Percentiles rank a stretch among this genome's conserved stretches.
Evolutionary conservation across 1,140 invertebrate genomes (phyloP).

Genomic region (Drosophila obscura): DNA sequence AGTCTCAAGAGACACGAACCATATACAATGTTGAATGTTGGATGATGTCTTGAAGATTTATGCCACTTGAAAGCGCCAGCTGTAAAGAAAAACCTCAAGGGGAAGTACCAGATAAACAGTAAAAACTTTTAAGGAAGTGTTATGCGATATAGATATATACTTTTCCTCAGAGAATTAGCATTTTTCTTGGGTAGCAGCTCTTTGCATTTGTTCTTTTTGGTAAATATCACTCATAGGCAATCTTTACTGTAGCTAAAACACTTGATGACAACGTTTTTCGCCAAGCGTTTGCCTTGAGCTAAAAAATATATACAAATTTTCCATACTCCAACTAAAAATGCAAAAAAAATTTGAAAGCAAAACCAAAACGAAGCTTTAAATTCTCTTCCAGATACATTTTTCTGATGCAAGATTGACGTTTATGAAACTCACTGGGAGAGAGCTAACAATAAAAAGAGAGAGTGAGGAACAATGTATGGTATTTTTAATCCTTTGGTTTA

Average conservation of each 20-base stretch:
- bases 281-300: slow-evolving; percentile 21
- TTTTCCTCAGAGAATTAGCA: neutral
- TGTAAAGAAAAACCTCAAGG: slow-evolving; percentile 36
- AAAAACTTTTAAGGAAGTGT: slow-evolving; percentile 8
- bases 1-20: slow-evolving; percentile 49
- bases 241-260: slow-evolving; percentile 41
- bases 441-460: too few species aligned
- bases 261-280: slow-evolving; percentile 44
- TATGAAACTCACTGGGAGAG: too few species aligned
- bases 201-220: neutral
- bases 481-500: too few species aligned
- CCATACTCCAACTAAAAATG: slow-evolving; percentile 22
- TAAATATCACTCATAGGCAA: slow-evolving; percentile 9
- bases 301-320: slow-evolving; percentile 50
- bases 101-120: slow-evolving; percentile 12
- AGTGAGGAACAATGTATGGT: too few species aligned
- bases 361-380: too few species aligned
- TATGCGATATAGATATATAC: neutral
- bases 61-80: slow-evolving; percentile 51
- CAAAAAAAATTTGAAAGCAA: neutral
- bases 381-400: too few species aligned
- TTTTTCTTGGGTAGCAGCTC: too few species aligned
- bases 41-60: slow-evolving; percentile 55
- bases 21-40: slow-evolving; percentile 47
- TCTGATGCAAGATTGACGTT: too few species aligned